Conservation (phyloP, 2,888 invertebrate species). For the Desoria tigrina region DNA sequence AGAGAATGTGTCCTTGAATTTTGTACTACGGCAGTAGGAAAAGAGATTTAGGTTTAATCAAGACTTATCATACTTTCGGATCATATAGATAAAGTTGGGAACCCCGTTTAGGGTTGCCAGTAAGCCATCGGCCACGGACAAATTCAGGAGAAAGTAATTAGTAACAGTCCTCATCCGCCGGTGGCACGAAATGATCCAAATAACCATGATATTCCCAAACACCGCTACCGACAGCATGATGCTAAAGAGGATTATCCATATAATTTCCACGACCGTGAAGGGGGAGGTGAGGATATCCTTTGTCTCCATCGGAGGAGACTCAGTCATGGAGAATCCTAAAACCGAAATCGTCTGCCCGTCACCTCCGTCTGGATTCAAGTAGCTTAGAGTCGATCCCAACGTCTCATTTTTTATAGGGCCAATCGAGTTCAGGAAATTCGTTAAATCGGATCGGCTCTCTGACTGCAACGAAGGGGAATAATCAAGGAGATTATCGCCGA, state of each 20-base stretch:
- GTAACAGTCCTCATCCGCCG: conserved; percentile 84
- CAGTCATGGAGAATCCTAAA: no score
- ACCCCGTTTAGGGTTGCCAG: conserved; percentile 82
- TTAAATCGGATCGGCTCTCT: no score
- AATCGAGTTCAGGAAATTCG: no score
- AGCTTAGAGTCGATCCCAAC: no score
- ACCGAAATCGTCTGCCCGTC: no score
- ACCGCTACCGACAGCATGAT: conserved; percentile 48
- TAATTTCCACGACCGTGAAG: conserved; percentile 27
- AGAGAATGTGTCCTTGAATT: neutral
- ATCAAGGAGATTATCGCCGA: no score
- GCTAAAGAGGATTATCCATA: conserved; percentile 47
- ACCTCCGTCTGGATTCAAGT: no score
- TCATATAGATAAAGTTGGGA: conserved; percentile 87
- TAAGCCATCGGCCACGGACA: conserved; percentile 74
- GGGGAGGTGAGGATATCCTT: neutral
- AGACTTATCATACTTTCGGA: conserved; percentile 56
- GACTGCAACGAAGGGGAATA: no score
- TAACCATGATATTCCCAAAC: conserved; percentile 80
- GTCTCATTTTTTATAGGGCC: no score
- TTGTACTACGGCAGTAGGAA: neutral
- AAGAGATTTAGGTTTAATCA: neutral
- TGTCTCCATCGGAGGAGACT: no score
- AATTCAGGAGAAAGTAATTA: conserved; percentile 81
- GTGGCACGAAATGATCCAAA: conserved; percentile 89